Evolutionary conservation across 2,113 vertebrate species (phyloP), one percentile per base, ranked within the genome.

Genomic region (Peromyscus polionotus): DNA sequence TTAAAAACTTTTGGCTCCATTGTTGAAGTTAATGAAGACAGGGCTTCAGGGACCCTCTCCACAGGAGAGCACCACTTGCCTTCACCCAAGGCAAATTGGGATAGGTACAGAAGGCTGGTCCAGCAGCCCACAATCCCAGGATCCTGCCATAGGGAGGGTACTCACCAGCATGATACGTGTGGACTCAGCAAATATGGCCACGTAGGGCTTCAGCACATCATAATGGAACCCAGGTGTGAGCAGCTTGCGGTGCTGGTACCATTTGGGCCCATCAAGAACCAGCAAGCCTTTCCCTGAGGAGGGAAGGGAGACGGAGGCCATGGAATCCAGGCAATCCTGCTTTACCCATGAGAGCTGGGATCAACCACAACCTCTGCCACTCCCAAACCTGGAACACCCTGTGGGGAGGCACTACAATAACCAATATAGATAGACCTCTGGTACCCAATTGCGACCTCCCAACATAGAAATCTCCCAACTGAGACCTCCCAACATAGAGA

Each of bases 141-240:
- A 95, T 2, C 61, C 84, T 65, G 42, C 67, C 17, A 0, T 3
- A 2, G 83, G 54, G 33, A 3, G 87, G 54, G 20, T 39, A n/a
- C 99, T 96, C 98, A 99, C 99, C 99, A 99, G 95, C 99, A 99
- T 99, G 61, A 92, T 81, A 4, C 95, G 97, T 51, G 99, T 95
- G 0, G 99, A 99, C 13, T 99, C 98, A 0, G 98, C 96, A 93
- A 99, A 99, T 95, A 99, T 54, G 1, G 98, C 92, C 48, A 99
- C 76, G 0, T 99, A 99, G 61, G 99, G 98, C 95, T 99, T 99
- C 94, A 99, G 97, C 80, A 99, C 97, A 14, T 99, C 99, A 0
- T 99, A 99, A 92, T 99, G 99, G 97, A 99, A 99, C 28, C 98
- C 99, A 48, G 99, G 99, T 0, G 99, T 99, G 96, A 99, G 93